These are phyloP conservation scores for Diadophis punctatus DNA, from an alignment of 2,113 vertebrate genomes.

Conservation along the genomic window DNA sequence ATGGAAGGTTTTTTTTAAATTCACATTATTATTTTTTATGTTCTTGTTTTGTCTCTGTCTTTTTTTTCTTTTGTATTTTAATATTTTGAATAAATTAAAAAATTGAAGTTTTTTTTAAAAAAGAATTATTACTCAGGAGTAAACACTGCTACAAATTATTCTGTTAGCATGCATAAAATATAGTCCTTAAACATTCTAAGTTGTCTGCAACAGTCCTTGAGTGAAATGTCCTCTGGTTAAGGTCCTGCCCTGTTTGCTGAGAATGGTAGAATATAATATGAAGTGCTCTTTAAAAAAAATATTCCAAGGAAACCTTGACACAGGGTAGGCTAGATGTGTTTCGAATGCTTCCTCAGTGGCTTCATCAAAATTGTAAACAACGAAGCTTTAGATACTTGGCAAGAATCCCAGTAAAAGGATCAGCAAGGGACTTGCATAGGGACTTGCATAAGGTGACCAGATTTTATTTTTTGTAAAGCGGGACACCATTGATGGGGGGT, in stretches of 20 bases:
- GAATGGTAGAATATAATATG: background rate
- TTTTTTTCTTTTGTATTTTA: background rate
- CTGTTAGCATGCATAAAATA: background rate
- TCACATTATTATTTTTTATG: background rate
- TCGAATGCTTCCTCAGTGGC: background rate
- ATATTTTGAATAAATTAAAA: background rate
- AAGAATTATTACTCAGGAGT: background rate
- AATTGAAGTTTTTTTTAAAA: background rate
- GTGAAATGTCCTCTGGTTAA: background rate
- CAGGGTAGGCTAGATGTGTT: background rate
- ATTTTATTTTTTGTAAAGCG: too few species aligned
- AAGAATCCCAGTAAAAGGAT: background rate
- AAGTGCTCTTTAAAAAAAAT: background rate
- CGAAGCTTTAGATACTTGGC: background rate
- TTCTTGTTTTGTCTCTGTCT: background rate
- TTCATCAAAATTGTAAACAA: background rate
- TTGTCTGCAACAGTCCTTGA: background rate
- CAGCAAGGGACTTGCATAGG: too few species aligned
- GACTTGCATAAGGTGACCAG: too few species aligned
- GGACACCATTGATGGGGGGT: too few species aligned
- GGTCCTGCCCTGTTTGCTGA: background rate
- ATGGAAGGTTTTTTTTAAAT: background rate
- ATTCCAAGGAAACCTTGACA: background rate
- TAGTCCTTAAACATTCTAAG: background rate
- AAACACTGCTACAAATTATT: background rate